Evolutionary conservation across 2,888 invertebrate species (phyloP), one percentile per base, ranked within the genome.

Genomic region (Folsomia manolachei): DNA sequence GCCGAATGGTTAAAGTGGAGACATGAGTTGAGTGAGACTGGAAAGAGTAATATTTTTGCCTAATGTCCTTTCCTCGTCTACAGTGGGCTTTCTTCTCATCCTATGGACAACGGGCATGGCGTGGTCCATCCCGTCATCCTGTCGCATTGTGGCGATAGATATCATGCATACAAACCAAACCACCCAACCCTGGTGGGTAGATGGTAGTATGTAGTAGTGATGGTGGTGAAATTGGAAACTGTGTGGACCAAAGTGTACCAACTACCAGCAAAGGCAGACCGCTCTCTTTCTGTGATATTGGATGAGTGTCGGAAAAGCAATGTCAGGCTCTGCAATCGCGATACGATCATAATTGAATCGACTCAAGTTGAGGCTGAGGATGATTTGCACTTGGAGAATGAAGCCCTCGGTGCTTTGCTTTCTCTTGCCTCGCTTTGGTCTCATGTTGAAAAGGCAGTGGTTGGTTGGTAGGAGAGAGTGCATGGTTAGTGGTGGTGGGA

Each of bases 271-370:
- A n/a, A 39, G 39, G 11, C 56, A 56, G 19, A 19, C 18, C 56
- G 7, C 18, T 19, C 56, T 56, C 56, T 56, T 4, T 39, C 39
- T 39, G 39, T 56, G 56, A 19, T 56, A 56, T 56, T 71, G 68
- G 68, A 66, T 69, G 74, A 73, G 72, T 71, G 74, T 73, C 74
- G 75, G 75, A 72, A 77, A 72, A 77, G 77, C 72, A 71, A 74
- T 74, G 77, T 75, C 77, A 75, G n/a, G 77, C 71, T 75, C 70
- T 63, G 61, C 73, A 75, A 63, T 69, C 23, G 39, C 73, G 78
- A 78, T 78, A 78, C 74, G 76, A 78, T 78, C 78, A 73, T 76
- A 76, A 78, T 78, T 75, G 76, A 75, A 78, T 76, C 75, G 73
- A 66, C 18, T 56, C 21, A 21, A 51, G 53, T 66, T 66, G 72